phyloP scores from a whole-genome alignment of 2,113 vertebrate genomes.

The Synodontis membranacea region DNA sequence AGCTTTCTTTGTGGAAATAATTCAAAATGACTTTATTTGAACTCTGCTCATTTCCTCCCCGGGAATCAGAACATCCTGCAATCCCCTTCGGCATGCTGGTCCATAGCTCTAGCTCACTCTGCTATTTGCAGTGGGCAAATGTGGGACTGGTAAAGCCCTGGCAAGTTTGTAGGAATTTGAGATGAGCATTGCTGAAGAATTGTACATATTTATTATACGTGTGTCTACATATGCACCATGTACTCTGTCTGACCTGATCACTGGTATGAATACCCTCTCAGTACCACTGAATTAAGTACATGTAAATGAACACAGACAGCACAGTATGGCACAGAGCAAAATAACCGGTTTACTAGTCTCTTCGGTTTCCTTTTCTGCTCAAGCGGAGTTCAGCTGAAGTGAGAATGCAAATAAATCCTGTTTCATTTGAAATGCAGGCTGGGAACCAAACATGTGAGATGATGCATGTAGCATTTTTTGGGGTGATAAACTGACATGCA shows the following conservation, averaged over 20 bases:
- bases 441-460: neutral
- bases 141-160: constrained; percentile 16
- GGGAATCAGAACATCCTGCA: constrained; percentile 34
- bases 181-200: neutral
- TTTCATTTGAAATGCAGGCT: neutral
- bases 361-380: neutral
- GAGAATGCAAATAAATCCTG: neutral
- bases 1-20: constrained; percentile 24
- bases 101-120: neutral
- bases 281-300: neutral
- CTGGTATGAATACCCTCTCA: neutral
- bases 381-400: neutral
- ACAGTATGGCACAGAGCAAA: neutral
- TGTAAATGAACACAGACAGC: neutral
- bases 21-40: constrained; percentile 51
- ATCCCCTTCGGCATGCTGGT: constrained; percentile 38
- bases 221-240: neutral
- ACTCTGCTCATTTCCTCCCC: constrained; percentile 49
- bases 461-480: too few species aligned
- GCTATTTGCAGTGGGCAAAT: constrained; percentile 13
- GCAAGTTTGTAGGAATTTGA: neutral
- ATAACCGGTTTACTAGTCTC: neutral
- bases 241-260: neutral
- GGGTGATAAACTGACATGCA: too few species aligned
- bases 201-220: neutral